A percentile compares a stretch with the other conserved stretches of the same genome.
phyloP scores from a whole-genome alignment of 2,888 invertebrate genomes.

The Stenolophus ochropezus region DNA sequence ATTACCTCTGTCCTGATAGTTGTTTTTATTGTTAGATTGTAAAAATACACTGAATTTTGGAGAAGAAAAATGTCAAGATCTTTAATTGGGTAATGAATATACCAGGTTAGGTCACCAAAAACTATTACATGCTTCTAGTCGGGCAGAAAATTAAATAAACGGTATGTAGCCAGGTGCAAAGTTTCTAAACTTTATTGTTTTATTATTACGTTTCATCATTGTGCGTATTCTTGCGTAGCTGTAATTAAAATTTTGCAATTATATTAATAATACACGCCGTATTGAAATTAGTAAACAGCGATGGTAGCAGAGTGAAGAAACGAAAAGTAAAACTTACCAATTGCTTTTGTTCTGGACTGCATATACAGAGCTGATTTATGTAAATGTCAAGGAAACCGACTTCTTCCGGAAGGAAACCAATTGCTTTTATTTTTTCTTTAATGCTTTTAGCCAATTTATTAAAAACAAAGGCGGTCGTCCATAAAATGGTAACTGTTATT shows the following conservation, averaged over 20 bases:
- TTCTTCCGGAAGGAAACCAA: slow-evolving; percentile 24
- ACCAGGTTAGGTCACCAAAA: neutral
- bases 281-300: slow-evolving; percentile 10
- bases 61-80: too few relatives aligned
- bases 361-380: neutral
- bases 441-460: neutral
- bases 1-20: too few relatives aligned
- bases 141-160: neutral
- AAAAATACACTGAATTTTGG: too few relatives aligned
- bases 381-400: slow-evolving; percentile 25
- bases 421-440: neutral
- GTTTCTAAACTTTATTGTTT: neutral
- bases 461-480: neutral
- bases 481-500: neutral
- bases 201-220: neutral
- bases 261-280: neutral
- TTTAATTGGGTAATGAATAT: neutral
- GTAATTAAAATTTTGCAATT: slow-evolving; percentile 20
- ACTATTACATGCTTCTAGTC: neutral
- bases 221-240: neutral
- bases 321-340: slow-evolving; percentile 8
- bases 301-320: neutral
- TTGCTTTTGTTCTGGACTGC: neutral
- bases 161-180: neutral
- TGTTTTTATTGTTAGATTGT: too few relatives aligned